Evolutionary conservation across 1,140 invertebrate species (phyloP), one percentile per base, ranked within the genome.

Genomic region (Eupeodes corollae): DNA sequence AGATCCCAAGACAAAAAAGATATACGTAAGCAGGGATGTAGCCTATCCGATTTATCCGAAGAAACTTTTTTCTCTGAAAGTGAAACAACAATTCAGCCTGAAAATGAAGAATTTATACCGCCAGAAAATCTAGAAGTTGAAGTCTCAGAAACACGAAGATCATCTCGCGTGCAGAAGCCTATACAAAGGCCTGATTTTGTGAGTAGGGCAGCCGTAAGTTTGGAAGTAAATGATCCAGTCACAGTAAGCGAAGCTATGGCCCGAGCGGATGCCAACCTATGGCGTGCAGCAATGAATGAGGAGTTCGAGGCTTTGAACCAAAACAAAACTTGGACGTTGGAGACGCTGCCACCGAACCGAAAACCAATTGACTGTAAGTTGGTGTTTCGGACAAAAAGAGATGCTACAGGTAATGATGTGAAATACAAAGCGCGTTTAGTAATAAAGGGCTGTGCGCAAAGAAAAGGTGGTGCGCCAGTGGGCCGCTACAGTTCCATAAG

Each of bases 21-120:
- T 63, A 18, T 50, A 52, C 10, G 47, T 55, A 14, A 55, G 52
- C 35, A 49, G 59, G 14, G 59, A 63, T 51, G 53, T 65, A 33
- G 49, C 8, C 8, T 26, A 26, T 26, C 21, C 3, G 21, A 26
- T 26, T 26, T 8, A 26, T 26, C 21, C 8, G 21, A 26, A 26
- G 21, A 26, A 26, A 26, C 21, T 26, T 26, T 26, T 26, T 26
- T 26, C 21, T 26, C 21, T 26, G 21, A 26, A 26, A 26, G 21
- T 26, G 21, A 26, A 8, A 26, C 21, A 26, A 26, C 21, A 26
- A 26, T 26, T 26, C 21, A 26, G 8, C 21, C 21, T 26, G 21
- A 26, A 5, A 8, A 26, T 26, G 21, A 26, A 5, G 21, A 26
- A 26, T 26, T 5, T 8, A 5, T 26, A 26, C 21, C 21, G 8